Conservation (phyloP, 2,797 vertebrate genomes). For the Sebastes vulpes region DNA sequence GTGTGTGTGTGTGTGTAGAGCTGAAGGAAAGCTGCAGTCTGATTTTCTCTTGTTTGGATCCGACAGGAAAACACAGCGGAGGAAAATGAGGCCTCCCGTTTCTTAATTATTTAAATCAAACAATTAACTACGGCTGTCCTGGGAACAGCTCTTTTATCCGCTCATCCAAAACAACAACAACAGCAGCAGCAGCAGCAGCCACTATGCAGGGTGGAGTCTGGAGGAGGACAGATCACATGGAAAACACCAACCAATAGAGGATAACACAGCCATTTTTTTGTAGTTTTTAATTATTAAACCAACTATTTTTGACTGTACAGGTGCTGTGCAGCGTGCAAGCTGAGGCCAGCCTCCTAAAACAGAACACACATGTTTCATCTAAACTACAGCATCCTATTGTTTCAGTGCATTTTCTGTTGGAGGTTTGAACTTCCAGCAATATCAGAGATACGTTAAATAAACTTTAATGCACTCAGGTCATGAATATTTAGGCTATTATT, state of each 20-base stretch:
- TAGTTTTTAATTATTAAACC: constrained; percentile 56
- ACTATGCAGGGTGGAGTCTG: constrained; percentile 36
- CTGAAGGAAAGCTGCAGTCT: constrained; percentile 31
- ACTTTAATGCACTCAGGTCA: neutral
- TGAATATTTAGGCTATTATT: neutral
- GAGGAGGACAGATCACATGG: constrained; percentile 37
- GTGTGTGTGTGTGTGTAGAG: neutral
- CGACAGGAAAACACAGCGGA: constrained; percentile 62
- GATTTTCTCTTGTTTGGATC: constrained; percentile 60
- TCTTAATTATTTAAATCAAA: constrained; percentile 85
- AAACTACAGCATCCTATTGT: neutral
- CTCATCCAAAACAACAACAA: constrained; percentile 63
- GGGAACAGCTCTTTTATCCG: constrained; percentile 57
- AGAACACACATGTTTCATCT: neutral
- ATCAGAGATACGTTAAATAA: neutral
- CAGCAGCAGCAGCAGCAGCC: constrained; percentile 41
- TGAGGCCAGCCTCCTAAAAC: neutral
- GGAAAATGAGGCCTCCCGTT: constrained; percentile 61
- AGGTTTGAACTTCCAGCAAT: neutral
- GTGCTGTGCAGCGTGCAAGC: constrained; percentile 18
- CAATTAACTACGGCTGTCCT: constrained; percentile 68
- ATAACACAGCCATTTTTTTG: constrained; percentile 13
- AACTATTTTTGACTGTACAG: constrained; percentile 41
- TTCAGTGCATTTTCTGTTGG: neutral
- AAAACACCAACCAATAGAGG: constrained; percentile 25